These are phyloP conservation scores for Drosophila crucigera DNA, from an alignment of 2,888 invertebrate genomes.

Conservation along the genomic window DNA sequence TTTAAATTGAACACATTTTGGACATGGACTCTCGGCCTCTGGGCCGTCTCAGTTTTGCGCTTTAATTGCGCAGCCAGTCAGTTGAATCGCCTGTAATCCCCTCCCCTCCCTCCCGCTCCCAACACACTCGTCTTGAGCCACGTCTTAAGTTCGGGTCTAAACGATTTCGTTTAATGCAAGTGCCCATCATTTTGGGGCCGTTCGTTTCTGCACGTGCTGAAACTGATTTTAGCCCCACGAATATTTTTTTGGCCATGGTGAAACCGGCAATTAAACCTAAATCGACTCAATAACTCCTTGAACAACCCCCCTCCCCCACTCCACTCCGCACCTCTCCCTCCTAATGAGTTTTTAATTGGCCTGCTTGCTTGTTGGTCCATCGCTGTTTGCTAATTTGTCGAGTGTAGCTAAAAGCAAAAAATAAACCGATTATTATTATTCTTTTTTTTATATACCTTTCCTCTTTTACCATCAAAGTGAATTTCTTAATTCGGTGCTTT, in stretches of 20 bases:
- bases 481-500: constrained; percentile 29
- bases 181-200: constrained; percentile 74
- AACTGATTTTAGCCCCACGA: constrained; percentile 70
- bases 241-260: constrained; percentile 73
- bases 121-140: constrained; percentile 26
- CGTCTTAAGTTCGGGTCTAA: constrained; percentile 51
- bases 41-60: constrained; percentile 45
- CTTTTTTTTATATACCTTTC: constrained; percentile 7
- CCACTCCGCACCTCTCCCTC: constrained; percentile 11
- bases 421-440: constrained; percentile 8
- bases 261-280: constrained; percentile 71
- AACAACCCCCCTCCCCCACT: not conserved
- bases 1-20: constrained; percentile 79
- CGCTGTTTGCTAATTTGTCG: constrained; percentile 56
- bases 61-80: constrained; percentile 67
- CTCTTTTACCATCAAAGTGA: constrained; percentile 30
- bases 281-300: constrained; percentile 43
- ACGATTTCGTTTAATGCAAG: constrained; percentile 79
- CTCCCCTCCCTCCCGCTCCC: not conserved
- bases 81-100: constrained; percentile 33
- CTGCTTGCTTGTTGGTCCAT: constrained; percentile 24
- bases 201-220: constrained; percentile 65
- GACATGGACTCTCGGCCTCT: constrained; percentile 63
- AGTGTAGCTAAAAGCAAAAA: constrained; percentile 36
- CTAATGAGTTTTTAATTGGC: constrained; percentile 78